Percentiles rank a stretch among this genome's conserved stretches.
phyloP scores from a whole-genome alignment of 2,797 vertebrate species.

The Petrocephalus schoutedeni region DNA sequence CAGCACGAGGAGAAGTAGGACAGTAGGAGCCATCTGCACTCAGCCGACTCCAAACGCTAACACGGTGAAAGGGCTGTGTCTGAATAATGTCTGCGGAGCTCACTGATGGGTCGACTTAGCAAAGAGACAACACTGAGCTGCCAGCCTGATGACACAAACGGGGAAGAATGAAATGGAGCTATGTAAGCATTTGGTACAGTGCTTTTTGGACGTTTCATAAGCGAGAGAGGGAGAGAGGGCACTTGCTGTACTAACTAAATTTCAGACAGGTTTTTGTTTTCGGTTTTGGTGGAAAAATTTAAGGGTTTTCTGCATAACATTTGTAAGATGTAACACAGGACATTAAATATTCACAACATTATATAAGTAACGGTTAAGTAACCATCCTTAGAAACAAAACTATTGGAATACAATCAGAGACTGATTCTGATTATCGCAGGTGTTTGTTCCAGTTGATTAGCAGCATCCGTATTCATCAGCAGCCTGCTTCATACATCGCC shows the following conservation, averaged over 20 bases:
- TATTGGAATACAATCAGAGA: not conserved
- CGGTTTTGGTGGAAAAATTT: not conserved
- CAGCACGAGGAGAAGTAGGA: not conserved
- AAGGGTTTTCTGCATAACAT: not conserved
- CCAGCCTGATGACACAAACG: not conserved
- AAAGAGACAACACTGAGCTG: not conserved
- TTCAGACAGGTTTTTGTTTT: not conserved
- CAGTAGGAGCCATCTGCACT: conserved; percentile 10
- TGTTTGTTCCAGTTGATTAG: not conserved
- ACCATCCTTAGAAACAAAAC: not conserved
- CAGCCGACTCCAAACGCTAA: conserved; percentile 12
- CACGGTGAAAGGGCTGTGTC: not conserved
- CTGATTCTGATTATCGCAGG: not conserved
- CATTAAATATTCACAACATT: not conserved
- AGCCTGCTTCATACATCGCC: not conserved
- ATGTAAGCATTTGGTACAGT: not conserved
- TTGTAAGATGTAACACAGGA: not conserved
- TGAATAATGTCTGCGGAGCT: not conserved
- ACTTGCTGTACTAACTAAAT: not conserved
- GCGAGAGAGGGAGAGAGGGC: not conserved
- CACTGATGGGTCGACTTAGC: not conserved
- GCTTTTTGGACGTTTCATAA: not conserved
- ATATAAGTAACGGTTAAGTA: not conserved
- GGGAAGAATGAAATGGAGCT: conserved; percentile 3
- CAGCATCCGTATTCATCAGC: not conserved